Evolutionary conservation across 2,113 vertebrate species (phyloP).

Genomic region (Prunella fulvescens): DNA sequence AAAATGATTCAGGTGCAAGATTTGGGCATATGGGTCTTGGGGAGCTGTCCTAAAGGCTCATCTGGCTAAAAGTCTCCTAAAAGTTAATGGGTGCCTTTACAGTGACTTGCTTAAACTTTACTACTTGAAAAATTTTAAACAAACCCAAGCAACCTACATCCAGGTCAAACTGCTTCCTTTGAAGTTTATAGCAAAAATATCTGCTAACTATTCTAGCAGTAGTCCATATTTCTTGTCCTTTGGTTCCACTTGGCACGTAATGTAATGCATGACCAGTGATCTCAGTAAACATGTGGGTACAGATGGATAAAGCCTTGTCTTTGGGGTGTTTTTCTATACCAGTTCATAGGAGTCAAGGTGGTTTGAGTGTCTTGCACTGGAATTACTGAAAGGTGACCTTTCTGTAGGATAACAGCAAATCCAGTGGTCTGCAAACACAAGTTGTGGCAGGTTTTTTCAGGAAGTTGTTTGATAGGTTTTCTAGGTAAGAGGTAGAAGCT

Average conservation of each 20-base stretch:
- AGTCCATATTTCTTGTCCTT: not conserved
- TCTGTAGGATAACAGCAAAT: not conserved
- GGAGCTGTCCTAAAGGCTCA: not conserved
- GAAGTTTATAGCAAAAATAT: not conserved
- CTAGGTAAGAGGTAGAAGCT: not conserved
- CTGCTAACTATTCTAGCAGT: not conserved
- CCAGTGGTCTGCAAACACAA: not conserved
- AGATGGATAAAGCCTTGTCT: not conserved
- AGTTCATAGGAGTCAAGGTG: not conserved
- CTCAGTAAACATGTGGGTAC: not conserved
- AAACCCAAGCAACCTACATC: not conserved
- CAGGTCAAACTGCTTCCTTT: not conserved
- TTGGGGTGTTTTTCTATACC: not conserved
- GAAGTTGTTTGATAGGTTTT: not conserved
- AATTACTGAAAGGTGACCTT: not conserved
- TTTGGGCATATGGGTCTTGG: not conserved
- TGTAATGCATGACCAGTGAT: not conserved
- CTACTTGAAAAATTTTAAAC: not conserved
- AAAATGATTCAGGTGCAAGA: not conserved
- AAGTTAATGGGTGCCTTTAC: not conserved
- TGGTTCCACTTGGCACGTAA: not conserved
- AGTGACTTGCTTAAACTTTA: not conserved
- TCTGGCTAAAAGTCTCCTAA: not conserved
- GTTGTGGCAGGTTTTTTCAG: not conserved
- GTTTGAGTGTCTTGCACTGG: not conserved